Evolutionary conservation across 2,113 vertebrate species (phyloP).

Genomic region (Nansenia antarctica): DNA sequence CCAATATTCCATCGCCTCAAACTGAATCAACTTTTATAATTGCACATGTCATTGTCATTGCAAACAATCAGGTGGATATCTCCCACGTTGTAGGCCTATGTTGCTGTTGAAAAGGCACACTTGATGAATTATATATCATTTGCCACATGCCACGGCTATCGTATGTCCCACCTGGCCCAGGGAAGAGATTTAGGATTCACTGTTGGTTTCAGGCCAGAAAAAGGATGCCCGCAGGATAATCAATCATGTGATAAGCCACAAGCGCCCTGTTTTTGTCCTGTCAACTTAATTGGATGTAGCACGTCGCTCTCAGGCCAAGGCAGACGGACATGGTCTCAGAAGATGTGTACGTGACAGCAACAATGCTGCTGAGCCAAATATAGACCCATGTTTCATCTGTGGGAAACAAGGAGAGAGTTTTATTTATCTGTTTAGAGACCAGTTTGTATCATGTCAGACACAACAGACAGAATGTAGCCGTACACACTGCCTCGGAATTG

Average conservation of each 20-base stretch:
- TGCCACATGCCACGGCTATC: too few species aligned
- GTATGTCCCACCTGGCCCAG: too few species aligned
- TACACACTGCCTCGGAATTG: too few species aligned
- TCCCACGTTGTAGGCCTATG: background rate
- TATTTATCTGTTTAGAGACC: background rate
- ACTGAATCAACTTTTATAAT: too few species aligned
- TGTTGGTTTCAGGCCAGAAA: slow-evolving; percentile 5
- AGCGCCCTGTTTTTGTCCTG: background rate
- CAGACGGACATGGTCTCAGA: too few species aligned
- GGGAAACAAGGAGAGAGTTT: background rate
- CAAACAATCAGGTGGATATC: background rate
- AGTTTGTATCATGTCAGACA: background rate
- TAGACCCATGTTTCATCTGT: too few species aligned
- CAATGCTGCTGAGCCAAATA: too few species aligned
- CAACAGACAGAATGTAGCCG: background rate
- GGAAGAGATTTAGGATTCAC: too few species aligned
- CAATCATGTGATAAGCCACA: slow-evolving; percentile 2
- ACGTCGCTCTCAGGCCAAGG: too few species aligned
- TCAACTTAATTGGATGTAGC: slow-evolving; percentile 18
- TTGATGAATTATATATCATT: background rate
- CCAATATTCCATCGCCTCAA: too few species aligned
- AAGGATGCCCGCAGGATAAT: background rate
- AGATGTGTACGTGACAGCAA: too few species aligned
- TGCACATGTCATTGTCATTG: background rate
- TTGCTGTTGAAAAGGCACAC: too few species aligned